Base-by-base conservation (phyloP, 2,113 vertebrate species). In the Salvelinus fontinalis region DNA sequence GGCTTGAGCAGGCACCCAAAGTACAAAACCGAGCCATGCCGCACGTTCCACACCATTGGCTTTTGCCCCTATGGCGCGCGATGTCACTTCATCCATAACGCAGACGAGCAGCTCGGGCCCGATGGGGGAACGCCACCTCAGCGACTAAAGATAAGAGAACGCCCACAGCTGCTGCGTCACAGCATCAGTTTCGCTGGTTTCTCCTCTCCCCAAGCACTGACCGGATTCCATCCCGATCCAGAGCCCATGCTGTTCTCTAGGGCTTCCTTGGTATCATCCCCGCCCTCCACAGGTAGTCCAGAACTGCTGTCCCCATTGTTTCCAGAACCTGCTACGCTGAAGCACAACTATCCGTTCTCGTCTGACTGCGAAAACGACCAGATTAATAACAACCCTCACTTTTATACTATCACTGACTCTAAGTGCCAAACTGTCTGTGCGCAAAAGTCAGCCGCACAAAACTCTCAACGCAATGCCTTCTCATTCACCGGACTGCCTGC, bases 31-130 rank as follows among this genome's bases (percentile, higher is more conserved):
- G 96, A 97, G 92, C 92, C 93, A 0, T 97, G 96, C 86, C 95
- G 95, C 85, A 97, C 95, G 0, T 97, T 96, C 89, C 96, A 97
- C 91, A 95, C 94, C 0, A 94, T 93, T 1, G 96, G 96, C 74
- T 94, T 96, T 88, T 97, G 96, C 75, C 96, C 96, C 0, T 97
- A 97, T 0, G 96, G 96, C 1, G 92, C 95, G 12, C 96, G 96
- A 74, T 97, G 96, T 85, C 96, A 97, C 85, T 97, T 97, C 90
- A 94, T 97, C 81, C 96, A 97, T 92, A 95, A 96, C 4, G 95
- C 95, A 0, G 96, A 96, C 88, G 59, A 88, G 49, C 69, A 75
- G 0, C n/a, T 49, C 27, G 31, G 2, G 51, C 68, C 7, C 12
- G 1, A 29, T 3, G n/a, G 22, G 13, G 20, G 22, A 14, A 22